These are phyloP conservation scores for Enteromius thamalakanensis DNA, from an alignment of 2,797 vertebrate species.

Conservation along the genomic window DNA sequence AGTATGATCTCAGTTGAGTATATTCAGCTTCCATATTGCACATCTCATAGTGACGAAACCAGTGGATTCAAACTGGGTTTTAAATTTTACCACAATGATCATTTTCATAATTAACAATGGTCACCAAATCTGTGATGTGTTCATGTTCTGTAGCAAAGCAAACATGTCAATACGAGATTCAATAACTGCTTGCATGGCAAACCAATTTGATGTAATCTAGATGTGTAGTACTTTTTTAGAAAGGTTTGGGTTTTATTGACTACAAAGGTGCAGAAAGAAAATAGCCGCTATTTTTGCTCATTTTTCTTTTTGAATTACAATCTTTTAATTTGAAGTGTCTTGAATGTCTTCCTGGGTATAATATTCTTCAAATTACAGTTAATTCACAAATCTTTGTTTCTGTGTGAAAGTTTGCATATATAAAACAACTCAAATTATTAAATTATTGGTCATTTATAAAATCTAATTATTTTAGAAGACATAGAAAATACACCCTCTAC, in stretches of 20 bases:
- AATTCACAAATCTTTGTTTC: slow-evolving; percentile 26
- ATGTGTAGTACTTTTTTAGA: slow-evolving; percentile 42
- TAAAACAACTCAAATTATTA: no score
- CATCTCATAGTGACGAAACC: background rate
- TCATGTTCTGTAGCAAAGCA: slow-evolving; percentile 53
- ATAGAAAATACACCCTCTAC: background rate
- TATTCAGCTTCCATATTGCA: slow-evolving; percentile 10
- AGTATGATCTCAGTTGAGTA: slow-evolving; percentile 3
- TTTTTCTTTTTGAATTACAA: slow-evolving; percentile 32
- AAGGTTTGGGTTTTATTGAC: slow-evolving; percentile 12
- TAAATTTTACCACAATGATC: slow-evolving; percentile 28
- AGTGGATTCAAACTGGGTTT: background rate
- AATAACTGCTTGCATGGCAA: slow-evolving; percentile 59
- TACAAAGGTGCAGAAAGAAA: background rate
- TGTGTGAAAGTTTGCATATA: slow-evolving; percentile 6
- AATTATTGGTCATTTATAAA: no score
- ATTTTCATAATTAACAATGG: slow-evolving; percentile 33
- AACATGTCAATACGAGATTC: slow-evolving; percentile 29
- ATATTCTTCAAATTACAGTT: slow-evolving; percentile 20
- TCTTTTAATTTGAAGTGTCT: slow-evolving; percentile 31
- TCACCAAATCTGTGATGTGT: slow-evolving; percentile 48
- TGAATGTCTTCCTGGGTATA: slow-evolving; percentile 12
- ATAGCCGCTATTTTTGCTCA: slow-evolving; percentile 30
- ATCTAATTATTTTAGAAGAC: background rate
- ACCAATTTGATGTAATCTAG: slow-evolving; percentile 50